Conservation (phyloP, 2,797 vertebrate genomes). For the Picus viridis region DNA sequence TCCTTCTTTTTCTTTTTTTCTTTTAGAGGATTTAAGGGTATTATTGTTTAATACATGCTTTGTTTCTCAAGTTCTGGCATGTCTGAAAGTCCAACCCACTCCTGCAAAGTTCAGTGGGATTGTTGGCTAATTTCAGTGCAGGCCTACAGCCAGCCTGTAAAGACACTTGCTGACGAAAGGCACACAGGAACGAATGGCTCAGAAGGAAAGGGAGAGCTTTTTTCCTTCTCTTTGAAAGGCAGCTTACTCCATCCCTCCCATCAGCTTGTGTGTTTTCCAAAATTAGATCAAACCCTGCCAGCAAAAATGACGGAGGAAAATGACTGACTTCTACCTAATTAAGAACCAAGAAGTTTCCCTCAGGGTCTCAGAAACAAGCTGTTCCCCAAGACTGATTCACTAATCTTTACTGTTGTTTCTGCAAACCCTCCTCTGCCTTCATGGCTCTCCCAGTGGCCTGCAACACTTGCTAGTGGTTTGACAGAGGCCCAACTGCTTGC, state of each 20-base stretch:
- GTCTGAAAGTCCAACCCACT: slow-evolving; percentile 35
- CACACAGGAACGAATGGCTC: not conserved
- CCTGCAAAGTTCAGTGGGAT: slow-evolving; percentile 32
- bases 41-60: slow-evolving; percentile 29
- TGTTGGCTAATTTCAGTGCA: slow-evolving; percentile 37
- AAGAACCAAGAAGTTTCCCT: not conserved
- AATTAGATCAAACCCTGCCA: not conserved
- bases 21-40: not conserved
- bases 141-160: not conserved
- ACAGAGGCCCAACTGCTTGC: not conserved
- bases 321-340: not conserved
- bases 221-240: not conserved
- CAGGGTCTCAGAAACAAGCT: not conserved
- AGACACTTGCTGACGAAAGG: not conserved
- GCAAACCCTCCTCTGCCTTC: not conserved
- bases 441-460: not conserved
- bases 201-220: not conserved
- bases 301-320: not conserved
- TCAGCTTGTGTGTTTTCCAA: not conserved
- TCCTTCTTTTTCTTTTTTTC: not conserved
- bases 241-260: not conserved
- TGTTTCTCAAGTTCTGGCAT: slow-evolving; percentile 33
- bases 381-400: not conserved
- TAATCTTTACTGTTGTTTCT: not conserved
- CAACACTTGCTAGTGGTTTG: not conserved